Evolutionary conservation across 1,140 invertebrate genomes (phyloP).

Genomic region (Drepana arcuata): DNA sequence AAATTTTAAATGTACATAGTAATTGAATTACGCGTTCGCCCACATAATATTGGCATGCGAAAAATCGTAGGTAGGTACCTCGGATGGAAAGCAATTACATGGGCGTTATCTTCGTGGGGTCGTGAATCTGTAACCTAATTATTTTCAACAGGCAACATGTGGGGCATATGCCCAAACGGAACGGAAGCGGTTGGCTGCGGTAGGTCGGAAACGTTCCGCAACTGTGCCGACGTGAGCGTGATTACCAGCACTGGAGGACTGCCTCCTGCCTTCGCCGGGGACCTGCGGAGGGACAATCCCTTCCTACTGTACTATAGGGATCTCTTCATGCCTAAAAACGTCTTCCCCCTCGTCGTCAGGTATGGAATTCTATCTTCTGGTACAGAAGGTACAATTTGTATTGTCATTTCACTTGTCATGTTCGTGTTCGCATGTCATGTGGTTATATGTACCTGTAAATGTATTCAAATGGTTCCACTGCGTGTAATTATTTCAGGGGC

Average conservation of each 20-base stretch:
- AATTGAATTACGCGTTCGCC: too few species aligned
- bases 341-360: conserved; percentile 82
- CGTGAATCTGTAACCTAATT: too few species aligned
- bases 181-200: conserved; percentile 89
- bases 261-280: conserved; percentile 75
- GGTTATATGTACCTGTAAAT: conserved; percentile 1
- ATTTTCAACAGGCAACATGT: conserved; percentile 91
- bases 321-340: conserved; percentile 71
- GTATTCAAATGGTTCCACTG: too few species aligned
- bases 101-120: too few species aligned
- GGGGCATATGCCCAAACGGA: conserved; percentile 88
- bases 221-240: conserved; percentile 89
- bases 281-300: conserved; percentile 76
- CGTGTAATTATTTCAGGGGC: conserved; percentile 4
- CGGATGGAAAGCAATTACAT: too few species aligned
- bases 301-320: conserved; percentile 83
- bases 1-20: too few species aligned
- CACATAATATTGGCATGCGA: too few species aligned
- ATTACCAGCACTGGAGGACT: conserved; percentile 82
- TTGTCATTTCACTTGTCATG: conserved; percentile 4
- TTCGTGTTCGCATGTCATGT: conserved; percentile 1
- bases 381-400: conserved; percentile 5
- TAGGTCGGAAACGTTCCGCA: conserved; percentile 88
- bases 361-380: too few species aligned
- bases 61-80: too few species aligned